Evolutionary conservation across 2,113 vertebrate genomes (phyloP).

Genomic region (Sylvietta virens): DNA sequence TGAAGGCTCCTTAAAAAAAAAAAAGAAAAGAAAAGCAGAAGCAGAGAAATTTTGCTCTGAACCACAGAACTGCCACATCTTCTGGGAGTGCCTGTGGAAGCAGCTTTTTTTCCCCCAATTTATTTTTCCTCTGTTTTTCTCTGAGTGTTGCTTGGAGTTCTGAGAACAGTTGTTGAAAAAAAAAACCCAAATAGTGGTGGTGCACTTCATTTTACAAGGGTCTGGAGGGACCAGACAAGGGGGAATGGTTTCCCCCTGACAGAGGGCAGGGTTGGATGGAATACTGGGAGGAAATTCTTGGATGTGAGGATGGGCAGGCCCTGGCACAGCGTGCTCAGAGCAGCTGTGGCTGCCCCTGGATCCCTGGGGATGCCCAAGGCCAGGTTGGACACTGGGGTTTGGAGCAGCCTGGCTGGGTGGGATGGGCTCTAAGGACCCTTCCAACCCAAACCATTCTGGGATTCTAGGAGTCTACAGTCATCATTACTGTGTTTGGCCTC

Average conservation of each 20-base stretch:
- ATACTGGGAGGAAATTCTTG: too few species aligned
- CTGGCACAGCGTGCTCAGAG: neutral
- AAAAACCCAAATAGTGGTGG: neutral
- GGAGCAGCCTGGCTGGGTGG: neutral
- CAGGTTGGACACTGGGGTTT: rapidly evolving
- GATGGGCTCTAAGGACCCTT: too few species aligned
- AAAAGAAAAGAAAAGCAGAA: neutral
- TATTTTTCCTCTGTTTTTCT: neutral
- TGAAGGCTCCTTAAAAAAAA: constrained; percentile 24
- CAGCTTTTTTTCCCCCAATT: neutral
- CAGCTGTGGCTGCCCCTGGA: neutral
- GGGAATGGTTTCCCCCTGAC: neutral
- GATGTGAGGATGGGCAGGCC: rapidly evolving
- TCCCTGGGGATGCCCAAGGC: neutral
- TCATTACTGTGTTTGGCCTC: neutral
- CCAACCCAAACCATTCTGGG: neutral
- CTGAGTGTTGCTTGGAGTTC: neutral
- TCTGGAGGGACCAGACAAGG: rapidly evolving
- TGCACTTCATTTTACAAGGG: neutral
- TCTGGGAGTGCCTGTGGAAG: neutral
- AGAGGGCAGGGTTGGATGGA: neutral
- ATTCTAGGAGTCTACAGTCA: neutral
- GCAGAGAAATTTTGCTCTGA: neutral
- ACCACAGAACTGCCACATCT: neutral
- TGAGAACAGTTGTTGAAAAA: neutral